Percentiles rank a stretch among this genome's conserved stretches.
phyloP scores from a whole-genome alignment of 2,888 invertebrate genomes.

The Drosophila gaucha region DNA sequence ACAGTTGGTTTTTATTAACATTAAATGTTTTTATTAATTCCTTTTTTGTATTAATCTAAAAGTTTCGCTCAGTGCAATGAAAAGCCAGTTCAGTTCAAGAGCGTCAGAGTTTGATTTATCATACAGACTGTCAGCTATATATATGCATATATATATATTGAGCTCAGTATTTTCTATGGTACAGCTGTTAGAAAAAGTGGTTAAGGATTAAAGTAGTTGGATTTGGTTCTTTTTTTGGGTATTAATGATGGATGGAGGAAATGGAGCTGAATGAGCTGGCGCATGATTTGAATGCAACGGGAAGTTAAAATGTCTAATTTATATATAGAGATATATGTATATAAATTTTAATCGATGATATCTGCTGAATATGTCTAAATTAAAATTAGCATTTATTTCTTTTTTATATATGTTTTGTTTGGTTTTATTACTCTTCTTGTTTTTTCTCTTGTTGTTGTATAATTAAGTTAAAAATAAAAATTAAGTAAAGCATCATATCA shows the following conservation, averaged over 20 bases:
- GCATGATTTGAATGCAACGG: conserved; percentile 24
- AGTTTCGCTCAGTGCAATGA: conserved; percentile 9
- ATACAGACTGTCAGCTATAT: not conserved
- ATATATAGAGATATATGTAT: conserved; percentile 14
- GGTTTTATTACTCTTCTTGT: conserved; percentile 69
- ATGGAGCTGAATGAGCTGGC: conserved; percentile 9
- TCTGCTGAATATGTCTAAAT: conserved; percentile 64
- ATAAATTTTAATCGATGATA: conserved; percentile 40
- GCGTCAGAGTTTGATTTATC: conserved; percentile 30
- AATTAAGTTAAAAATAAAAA: conserved; percentile 75
- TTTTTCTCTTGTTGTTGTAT: conserved; percentile 55
- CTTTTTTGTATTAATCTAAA: conserved; percentile 52
- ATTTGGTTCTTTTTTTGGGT: not conserved
- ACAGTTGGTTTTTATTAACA: conserved; percentile 58
- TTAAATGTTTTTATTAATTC: conserved; percentile 53
- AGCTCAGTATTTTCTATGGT: conserved; percentile 59
- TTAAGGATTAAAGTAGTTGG: conserved; percentile 59
- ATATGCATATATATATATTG: conserved; percentile 38
- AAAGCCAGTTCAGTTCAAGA: conserved; percentile 31
- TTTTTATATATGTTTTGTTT: conserved; percentile 70
- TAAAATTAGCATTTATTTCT: conserved; percentile 66
- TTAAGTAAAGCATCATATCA: conserved; percentile 70
- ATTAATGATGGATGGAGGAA: conserved; percentile 15
- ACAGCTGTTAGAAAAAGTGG: conserved; percentile 70
- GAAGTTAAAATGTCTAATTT: conserved; percentile 46